Base-by-base conservation (phyloP, 2,888 invertebrate genomes). In the Pristionchus arcanus region DNA sequence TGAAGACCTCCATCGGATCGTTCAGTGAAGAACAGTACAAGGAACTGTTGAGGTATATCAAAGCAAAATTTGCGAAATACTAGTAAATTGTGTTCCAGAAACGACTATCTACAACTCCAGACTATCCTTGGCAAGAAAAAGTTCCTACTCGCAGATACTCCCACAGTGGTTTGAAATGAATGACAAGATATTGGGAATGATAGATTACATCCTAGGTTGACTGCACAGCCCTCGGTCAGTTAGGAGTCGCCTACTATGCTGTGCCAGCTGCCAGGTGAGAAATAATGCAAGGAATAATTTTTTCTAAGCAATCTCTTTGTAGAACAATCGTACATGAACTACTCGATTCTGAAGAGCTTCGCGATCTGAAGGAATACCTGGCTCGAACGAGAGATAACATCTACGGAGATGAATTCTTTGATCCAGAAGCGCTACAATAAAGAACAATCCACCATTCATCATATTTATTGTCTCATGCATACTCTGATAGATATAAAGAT, bases 191-290 rank as follows among this genome's bases (percentile, higher is more conserved):
- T 21, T n/a, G n/a, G 21, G 13, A 66, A 66, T 9, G 2, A 66
- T 28, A 5, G 25, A 2, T 9, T 5, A 11, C 31, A 7, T 34
- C 21, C 25, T 7, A 85, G 84, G 84, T 85, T 59, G 84, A 85
- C 34, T 85, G 84, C 59, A 85, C 84, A 59, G 84, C 34, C 19
- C 34, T 85, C 55, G 84, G 84, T 0, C 84, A 85, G 37, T 34
- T 85, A 19, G 84, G 84, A 15, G 81, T 81, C 49, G 42, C 81
- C 0, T n/a, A 34, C 59, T 85, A 31, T 28, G 84, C 59, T 9
- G 19, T 84, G 3, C 84, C 84, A 11, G 2, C 28, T 1, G 84
- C 31, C 11, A 55, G 84, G 84, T 84, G 2, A 11, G 42, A 11
- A 83, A 11, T 53, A 15, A 77, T 77, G 1, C n/a, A n/a, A n/a